A percentile compares a stretch with the other conserved stretches of the same genome.
phyloP scores from a whole-genome alignment of 2,113 vertebrate species.

The Laterallus jamaicensis region DNA sequence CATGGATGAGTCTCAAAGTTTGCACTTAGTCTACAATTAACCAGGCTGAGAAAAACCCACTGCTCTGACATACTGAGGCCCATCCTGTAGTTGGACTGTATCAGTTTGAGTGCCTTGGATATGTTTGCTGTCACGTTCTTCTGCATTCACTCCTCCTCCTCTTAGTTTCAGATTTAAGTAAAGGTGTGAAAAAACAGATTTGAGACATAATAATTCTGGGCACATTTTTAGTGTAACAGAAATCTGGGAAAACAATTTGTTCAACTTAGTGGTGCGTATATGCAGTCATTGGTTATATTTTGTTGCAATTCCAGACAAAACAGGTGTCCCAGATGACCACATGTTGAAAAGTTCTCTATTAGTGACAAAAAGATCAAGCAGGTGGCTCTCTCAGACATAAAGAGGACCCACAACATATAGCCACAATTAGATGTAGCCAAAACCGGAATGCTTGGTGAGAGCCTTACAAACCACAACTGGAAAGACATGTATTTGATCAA shows the following conservation, averaged over 20 bases:
- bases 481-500: neutral
- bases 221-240: neutral
- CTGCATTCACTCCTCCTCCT: neutral
- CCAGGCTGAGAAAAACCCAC: neutral
- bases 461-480: neutral
- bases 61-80: neutral
- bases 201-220: neutral
- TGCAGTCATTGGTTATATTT: neutral
- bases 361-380: neutral
- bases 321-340: neutral
- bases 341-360: neutral
- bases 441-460: neutral
- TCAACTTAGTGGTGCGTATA: neutral
- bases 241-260: neutral
- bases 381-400: neutral
- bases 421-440: neutral
- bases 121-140: neutral
- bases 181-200: neutral
- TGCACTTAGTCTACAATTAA: neutral
- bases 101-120: neutral
- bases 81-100: neutral
- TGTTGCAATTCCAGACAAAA: neutral
- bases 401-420: neutral
- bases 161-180: neutral
- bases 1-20: neutral